Conservation (phyloP, 30 jellyfish, hydroid and myxozoan species). For the Pseudorhiza aurosa region DNA sequence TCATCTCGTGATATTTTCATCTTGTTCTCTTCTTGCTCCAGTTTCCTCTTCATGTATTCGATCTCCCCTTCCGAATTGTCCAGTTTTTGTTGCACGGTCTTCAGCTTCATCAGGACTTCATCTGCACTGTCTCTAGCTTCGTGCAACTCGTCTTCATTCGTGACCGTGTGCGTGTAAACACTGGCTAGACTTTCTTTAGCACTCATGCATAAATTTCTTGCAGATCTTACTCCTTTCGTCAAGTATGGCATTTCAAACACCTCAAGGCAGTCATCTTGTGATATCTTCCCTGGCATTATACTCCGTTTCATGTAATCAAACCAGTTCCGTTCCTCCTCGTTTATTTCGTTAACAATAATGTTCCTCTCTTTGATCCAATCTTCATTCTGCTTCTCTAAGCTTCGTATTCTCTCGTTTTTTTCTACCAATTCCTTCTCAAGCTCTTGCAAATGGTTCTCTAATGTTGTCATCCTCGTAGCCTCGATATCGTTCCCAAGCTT, state of each 20-base stretch:
- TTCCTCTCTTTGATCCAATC: conserved; percentile 22
- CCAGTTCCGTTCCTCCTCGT: conserved; percentile 65
- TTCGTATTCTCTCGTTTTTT: conserved; percentile 53
- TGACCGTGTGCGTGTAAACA: conserved; percentile 58
- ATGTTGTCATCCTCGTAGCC: conserved; percentile 41
- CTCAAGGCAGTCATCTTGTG: conserved; percentile 51
- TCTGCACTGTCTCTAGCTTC: conserved; percentile 77
- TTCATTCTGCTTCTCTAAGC: conserved; percentile 51
- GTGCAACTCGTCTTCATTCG: conserved; percentile 71
- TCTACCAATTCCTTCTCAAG: conserved; percentile 45
- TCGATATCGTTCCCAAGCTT: conserved; percentile 51
- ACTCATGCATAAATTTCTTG: conserved; percentile 22
- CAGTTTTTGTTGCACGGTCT: conserved; percentile 14
- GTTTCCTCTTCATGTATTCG: conserved; percentile 60
- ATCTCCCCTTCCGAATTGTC: conserved; percentile 69
- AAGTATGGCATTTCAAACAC: conserved; percentile 30
- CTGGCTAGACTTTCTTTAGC: conserved; percentile 70
- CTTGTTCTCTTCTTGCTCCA: conserved; percentile 79
- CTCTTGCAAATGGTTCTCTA: conserved; percentile 72
- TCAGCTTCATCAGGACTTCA: conserved; percentile 62
- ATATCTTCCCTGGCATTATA: conserved; percentile 26
- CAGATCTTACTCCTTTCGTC: conserved; percentile 29
- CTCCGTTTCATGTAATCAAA: conserved; percentile 50
- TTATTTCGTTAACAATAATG: conserved; percentile 20
- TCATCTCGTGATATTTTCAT: conserved; percentile 75